Percentiles rank a stretch among this genome's conserved stretches.
Evolutionary conservation across 1,140 invertebrate genomes (phyloP).

Genomic region (Trichonephila clavipes): DNA sequence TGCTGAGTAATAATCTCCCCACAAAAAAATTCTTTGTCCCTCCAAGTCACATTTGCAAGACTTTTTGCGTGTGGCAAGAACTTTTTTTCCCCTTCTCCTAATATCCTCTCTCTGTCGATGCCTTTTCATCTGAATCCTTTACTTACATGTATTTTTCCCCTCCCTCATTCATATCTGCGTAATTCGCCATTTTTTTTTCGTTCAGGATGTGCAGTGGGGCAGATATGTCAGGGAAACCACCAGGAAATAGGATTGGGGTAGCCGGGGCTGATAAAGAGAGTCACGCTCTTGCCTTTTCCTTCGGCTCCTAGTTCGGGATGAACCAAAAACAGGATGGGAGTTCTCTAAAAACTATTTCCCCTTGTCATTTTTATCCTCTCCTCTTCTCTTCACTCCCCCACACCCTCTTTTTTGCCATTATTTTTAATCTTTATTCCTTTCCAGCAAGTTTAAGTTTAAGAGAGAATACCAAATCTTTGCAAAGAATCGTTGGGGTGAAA

Average conservation of each 20-base stretch:
- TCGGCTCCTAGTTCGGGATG: neutral
- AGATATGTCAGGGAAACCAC: slow-evolving; percentile 61
- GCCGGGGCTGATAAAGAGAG: neutral
- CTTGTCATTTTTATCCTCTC: neutral
- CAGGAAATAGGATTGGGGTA: slow-evolving; percentile 61
- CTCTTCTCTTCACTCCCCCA: neutral
- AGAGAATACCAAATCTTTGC: neutral
- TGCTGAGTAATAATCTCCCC: slow-evolving; percentile 31
- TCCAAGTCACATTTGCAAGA: slow-evolving; percentile 37
- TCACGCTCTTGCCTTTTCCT: neutral
- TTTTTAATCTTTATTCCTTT: slow-evolving; percentile 18
- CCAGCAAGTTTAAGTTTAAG: neutral
- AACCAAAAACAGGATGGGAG: slow-evolving; percentile 47
- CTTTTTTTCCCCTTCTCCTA: neutral
- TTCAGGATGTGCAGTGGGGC: slow-evolving; percentile 66
- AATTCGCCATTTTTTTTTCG: slow-evolving; percentile 61
- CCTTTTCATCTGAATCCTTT: slow-evolving; percentile 65
- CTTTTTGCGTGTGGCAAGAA: slow-evolving; percentile 47
- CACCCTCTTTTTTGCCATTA: neutral
- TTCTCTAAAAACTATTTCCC: slow-evolving; percentile 42
- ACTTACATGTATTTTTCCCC: slow-evolving; percentile 5
- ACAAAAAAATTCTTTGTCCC: slow-evolving; percentile 29
- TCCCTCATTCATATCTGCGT: slow-evolving; percentile 61
- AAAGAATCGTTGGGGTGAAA: neutral
- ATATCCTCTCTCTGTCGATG: slow-evolving; percentile 48